Conservation (phyloP, 2,113 vertebrate genomes). For the Elephas maximus region DNA sequence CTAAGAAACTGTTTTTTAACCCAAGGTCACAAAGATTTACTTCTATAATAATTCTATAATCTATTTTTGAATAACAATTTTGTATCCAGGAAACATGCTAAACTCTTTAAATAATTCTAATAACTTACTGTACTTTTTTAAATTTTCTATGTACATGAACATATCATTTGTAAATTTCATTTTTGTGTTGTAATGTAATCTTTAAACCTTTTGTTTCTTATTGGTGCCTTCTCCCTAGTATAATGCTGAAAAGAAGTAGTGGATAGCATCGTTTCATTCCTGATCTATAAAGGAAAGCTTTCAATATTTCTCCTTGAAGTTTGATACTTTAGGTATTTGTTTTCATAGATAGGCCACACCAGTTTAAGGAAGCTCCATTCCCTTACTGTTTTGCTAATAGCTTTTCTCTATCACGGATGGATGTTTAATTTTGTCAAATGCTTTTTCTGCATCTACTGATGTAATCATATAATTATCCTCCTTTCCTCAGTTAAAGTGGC, state of each 20-base stretch:
- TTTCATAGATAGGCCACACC: not conserved
- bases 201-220: slow-evolving; percentile 36
- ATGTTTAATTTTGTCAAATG: not conserved
- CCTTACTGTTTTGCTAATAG: not conserved
- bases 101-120: not conserved
- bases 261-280: not conserved
- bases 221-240: not conserved
- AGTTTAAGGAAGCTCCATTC: not conserved
- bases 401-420: not conserved
- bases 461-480: not conserved
- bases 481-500: not conserved
- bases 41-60: not conserved
- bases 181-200: not conserved
- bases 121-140: not conserved
- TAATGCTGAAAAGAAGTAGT: not conserved
- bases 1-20: not conserved
- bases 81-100: not conserved
- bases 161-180: not conserved
- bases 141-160: not conserved
- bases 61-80: slow-evolving; percentile 35
- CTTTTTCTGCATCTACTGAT: slow-evolving; percentile 1
- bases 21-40: not conserved
- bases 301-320: not conserved
- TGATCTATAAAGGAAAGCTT: not conserved
- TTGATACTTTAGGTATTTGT: not conserved